Evolutionary conservation across 2,113 vertebrate genomes (phyloP).

Genomic region (Ovibos moschatus): DNA sequence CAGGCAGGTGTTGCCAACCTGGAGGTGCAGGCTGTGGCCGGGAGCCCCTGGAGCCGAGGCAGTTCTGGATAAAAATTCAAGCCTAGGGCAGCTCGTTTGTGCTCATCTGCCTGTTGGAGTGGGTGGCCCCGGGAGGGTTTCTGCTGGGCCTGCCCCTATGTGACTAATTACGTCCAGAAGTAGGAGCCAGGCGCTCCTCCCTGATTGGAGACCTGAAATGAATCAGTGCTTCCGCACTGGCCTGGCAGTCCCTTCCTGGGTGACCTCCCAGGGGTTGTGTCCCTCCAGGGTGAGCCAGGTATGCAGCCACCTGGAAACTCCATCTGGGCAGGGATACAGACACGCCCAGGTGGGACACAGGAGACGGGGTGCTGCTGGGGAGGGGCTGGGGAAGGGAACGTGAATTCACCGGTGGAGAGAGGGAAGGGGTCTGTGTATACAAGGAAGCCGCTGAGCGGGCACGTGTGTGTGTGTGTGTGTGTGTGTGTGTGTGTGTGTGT

Average conservation of each 20-base stretch:
- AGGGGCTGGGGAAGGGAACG: not conserved
- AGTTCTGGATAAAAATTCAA: not conserved
- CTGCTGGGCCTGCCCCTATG: not conserved
- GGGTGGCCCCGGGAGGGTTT: not conserved
- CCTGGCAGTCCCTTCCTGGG: fast-evolving
- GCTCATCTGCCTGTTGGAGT: not conserved
- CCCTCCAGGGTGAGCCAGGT: not conserved
- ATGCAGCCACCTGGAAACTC: not conserved
- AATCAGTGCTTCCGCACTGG: not conserved
- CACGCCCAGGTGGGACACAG: no score
- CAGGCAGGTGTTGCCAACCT: not conserved
- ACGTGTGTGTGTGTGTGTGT: not conserved
- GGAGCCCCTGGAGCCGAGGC: not conserved
- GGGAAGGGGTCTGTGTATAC: no score
- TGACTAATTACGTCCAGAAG: not conserved
- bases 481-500: not conserved
- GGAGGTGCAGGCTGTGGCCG: not conserved
- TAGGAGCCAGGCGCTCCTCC: not conserved
- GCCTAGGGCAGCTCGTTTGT: not conserved
- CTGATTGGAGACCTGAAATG: not conserved
- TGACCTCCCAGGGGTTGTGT: not conserved
- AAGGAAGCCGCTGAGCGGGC: not conserved
- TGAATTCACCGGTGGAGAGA: not conserved
- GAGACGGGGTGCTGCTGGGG: not conserved
- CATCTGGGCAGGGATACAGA: not conserved